Percentiles rank a stretch among this genome's conserved stretches.
phyloP scores from a whole-genome alignment of 2,888 invertebrate genomes.

The Archaeoteleia sp. region DNA sequence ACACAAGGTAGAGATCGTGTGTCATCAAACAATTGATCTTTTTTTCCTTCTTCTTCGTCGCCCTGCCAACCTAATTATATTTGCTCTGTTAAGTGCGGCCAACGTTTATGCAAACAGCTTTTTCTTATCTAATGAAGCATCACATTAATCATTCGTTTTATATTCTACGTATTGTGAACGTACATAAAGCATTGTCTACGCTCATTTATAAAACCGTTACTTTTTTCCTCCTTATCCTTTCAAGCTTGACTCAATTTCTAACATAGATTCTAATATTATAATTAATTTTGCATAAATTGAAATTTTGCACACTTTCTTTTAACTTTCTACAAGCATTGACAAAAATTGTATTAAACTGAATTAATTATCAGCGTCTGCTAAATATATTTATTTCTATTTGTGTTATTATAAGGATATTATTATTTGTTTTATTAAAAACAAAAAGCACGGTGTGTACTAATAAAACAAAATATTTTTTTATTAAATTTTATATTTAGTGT shows the following conservation, averaged over 20 bases:
- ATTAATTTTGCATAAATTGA: too few relatives aligned
- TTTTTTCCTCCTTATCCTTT: conserved; percentile 37
- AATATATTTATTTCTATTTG: too few relatives aligned
- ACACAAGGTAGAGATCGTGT: conserved; percentile 70
- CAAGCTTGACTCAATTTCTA: conserved; percentile 27
- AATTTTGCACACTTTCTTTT: too few relatives aligned
- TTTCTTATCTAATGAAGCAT: conserved; percentile 69
- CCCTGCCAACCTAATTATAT: conserved; percentile 69
- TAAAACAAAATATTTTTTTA: too few relatives aligned
- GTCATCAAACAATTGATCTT: conserved; percentile 72
- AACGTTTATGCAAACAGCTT: conserved; percentile 54
- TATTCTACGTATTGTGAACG: conserved; percentile 32
- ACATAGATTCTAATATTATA: conserved; percentile 10
- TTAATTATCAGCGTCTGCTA: too few relatives aligned
- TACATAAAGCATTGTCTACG: conserved; percentile 30
- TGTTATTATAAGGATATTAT: too few relatives aligned
- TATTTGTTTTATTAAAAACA: too few relatives aligned
- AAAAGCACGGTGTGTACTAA: too few relatives aligned
- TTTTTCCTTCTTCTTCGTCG: conserved; percentile 64
- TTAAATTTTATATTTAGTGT: too few relatives aligned
- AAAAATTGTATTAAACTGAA: too few relatives aligned
- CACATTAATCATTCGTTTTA: conserved; percentile 62
- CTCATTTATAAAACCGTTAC: conserved; percentile 26
- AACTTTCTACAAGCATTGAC: too few relatives aligned
- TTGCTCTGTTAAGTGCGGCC: conserved; percentile 70